Conservation (phyloP, 2,113 vertebrate genomes). For the Muscicapa adusta region DNA sequence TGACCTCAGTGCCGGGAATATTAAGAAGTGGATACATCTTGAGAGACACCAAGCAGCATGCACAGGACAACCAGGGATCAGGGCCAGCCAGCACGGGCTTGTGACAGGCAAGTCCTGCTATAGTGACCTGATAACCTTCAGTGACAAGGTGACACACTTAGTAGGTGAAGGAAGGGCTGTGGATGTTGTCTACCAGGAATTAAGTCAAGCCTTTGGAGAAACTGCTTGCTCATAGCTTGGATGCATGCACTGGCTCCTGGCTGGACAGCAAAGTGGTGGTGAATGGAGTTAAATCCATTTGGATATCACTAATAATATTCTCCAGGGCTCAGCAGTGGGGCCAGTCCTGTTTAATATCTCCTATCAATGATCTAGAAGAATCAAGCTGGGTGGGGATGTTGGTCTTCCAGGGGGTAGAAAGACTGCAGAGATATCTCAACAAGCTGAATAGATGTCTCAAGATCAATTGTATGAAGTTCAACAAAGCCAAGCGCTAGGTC, state of each 20-base stretch:
- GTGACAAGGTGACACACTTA: background rate
- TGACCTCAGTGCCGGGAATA: background rate
- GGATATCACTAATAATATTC: background rate
- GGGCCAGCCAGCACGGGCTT: background rate
- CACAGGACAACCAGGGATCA: background rate
- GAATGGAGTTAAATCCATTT: background rate
- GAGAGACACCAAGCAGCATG: background rate
- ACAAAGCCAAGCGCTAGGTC: background rate
- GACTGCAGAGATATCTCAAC: background rate
- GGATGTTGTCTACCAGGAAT: background rate
- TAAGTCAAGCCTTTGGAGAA: background rate
- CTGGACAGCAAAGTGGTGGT: no score
- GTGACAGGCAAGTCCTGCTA: background rate
- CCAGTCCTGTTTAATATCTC: background rate
- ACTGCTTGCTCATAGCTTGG: background rate
- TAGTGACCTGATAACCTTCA: background rate
- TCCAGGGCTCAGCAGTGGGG: background rate
- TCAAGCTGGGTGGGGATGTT: background rate
- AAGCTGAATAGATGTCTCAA: accelerated
- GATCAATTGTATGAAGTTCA: background rate
- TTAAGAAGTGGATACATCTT: background rate
- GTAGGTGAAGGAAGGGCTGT: background rate
- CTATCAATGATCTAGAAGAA: background rate
- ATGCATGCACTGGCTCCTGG: background rate
- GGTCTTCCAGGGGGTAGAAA: background rate